Base-by-base conservation (phyloP, 2,888 invertebrate species). In the Ormyrus thymus region DNA sequence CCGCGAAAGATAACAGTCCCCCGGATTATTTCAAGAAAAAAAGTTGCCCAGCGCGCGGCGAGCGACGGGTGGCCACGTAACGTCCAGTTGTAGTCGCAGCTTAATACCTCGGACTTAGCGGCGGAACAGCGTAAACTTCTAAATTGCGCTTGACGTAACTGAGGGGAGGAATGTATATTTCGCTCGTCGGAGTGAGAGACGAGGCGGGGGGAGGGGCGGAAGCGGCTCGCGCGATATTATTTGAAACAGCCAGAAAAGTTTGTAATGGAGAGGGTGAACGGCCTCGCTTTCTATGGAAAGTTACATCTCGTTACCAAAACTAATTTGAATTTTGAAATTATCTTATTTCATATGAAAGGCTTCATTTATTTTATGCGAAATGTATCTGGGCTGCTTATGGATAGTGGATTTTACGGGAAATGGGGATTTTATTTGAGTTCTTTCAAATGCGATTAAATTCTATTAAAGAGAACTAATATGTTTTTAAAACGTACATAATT, bases 91-190 rank as follows among this genome's bases (percentile, higher is more conserved):
- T 73, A 51, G 50, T 11, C 51, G 43, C 13, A 50, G 58, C 65
- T 74, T 59, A 58, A 65, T 74, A 64, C 64, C 48, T 73, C 9
- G 4, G 29, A 29, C 29, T 29, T 29, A 29, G 29, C 29, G 51
- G 15, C 51, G 68, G 48, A 58, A 73, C 78, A 80, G 78, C 46
- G 70, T 78, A 78, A 82, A 82, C 79, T 82, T 82, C 75, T 76
- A 76, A 81, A 81, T 81, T 72, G 74, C 65, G 68, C 79, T 77
- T 72, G 72, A 79, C 77, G 77, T 79, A 82, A 29, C 29, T 29
- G 29, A 29, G 29, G 29, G 4, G 29, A 29, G 29, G 29, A 29
- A 29, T 29, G 29, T 29, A 29, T 29, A 29, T 29, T 29, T 29
- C 29, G 29, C 29, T 29, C 29, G 4, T 4, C 29, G 29, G 29